These are phyloP conservation scores for Trematomus bernacchii DNA, from an alignment of 2,797 vertebrate genomes.

Conservation along the genomic window DNA sequence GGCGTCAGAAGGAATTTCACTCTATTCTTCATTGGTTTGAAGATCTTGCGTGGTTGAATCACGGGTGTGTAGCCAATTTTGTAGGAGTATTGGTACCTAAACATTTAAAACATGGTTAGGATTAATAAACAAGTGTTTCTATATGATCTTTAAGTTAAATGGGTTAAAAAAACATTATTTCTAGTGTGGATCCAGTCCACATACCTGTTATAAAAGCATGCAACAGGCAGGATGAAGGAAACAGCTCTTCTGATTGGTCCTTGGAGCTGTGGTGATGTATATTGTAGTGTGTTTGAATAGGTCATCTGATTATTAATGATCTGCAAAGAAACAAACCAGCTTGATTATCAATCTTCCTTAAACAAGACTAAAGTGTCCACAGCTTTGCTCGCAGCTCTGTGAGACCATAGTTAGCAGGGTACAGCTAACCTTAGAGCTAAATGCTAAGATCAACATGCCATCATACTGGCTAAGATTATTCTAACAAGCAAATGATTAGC, in stretches of 20 bases:
- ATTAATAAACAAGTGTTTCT: background rate
- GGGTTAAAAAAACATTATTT: background rate
- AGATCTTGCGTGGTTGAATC: constrained; percentile 52
- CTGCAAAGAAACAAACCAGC: constrained; percentile 46
- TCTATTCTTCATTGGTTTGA: constrained; percentile 66
- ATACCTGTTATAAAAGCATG: constrained; percentile 83
- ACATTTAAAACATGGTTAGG: constrained; percentile 4
- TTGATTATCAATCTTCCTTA: background rate
- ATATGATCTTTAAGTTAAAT: background rate
- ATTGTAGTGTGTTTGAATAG: constrained; percentile 77
- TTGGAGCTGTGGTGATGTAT: constrained; percentile 44
- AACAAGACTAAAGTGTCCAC: accelerated
- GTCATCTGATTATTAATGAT: constrained; percentile 68
- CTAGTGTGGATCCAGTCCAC: background rate
- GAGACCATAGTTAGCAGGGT: too few relatives aligned
- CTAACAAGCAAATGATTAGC: too few relatives aligned
- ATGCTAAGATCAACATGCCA: too few relatives aligned
- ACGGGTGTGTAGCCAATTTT: constrained; percentile 80
- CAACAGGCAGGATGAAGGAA: constrained; percentile 65
- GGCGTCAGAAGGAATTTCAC: constrained; percentile 67
- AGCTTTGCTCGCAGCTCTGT: too few relatives aligned
- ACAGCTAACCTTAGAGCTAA: too few relatives aligned
- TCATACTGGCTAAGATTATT: too few relatives aligned
- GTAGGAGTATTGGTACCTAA: constrained; percentile 82
- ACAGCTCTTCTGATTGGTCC: constrained; percentile 67